These are phyloP conservation scores for Machimus atricapillus DNA, from an alignment of 2,888 invertebrate genomes.

Conservation along the genomic window DNA sequence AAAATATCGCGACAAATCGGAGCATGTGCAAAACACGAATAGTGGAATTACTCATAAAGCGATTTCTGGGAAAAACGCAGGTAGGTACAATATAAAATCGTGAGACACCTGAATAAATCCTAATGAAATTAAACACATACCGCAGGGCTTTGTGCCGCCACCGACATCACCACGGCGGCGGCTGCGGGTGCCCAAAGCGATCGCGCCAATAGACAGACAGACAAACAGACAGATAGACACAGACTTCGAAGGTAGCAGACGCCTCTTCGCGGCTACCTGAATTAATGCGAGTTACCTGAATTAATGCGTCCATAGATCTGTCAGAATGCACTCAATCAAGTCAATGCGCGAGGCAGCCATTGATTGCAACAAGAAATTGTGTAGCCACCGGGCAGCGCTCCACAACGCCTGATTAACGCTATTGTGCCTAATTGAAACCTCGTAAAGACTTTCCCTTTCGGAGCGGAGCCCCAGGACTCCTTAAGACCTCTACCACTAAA, in stretches of 20 bases:
- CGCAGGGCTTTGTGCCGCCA: not conserved
- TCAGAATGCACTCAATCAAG: constrained; percentile 35
- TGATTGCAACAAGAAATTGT: constrained; percentile 11
- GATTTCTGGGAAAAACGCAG: not conserved
- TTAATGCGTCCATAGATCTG: constrained; percentile 30
- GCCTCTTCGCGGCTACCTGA: constrained; percentile 13
- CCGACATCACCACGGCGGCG: not conserved
- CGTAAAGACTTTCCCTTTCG: constrained; percentile 32
- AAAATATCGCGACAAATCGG: not conserved
- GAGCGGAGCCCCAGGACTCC: not conserved
- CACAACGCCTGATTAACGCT: constrained; percentile 28
- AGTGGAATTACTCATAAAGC: not conserved
- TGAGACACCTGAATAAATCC: not conserved
- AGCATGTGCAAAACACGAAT: not conserved
- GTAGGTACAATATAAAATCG: not conserved
- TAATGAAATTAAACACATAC: not conserved
- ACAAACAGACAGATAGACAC: not conserved
- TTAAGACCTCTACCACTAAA: not conserved
- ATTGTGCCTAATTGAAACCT: constrained; percentile 35
- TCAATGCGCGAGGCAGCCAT: constrained; percentile 23
- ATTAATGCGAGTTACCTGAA: not conserved
- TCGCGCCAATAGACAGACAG: not conserved
- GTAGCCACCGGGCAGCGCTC: not conserved
- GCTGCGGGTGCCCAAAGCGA: not conserved
- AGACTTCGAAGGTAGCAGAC: not conserved